Evolutionary conservation across 2,797 vertebrate genomes (phyloP), one percentile per base, ranked within the genome.

Genomic region (Mus caroli): DNA sequence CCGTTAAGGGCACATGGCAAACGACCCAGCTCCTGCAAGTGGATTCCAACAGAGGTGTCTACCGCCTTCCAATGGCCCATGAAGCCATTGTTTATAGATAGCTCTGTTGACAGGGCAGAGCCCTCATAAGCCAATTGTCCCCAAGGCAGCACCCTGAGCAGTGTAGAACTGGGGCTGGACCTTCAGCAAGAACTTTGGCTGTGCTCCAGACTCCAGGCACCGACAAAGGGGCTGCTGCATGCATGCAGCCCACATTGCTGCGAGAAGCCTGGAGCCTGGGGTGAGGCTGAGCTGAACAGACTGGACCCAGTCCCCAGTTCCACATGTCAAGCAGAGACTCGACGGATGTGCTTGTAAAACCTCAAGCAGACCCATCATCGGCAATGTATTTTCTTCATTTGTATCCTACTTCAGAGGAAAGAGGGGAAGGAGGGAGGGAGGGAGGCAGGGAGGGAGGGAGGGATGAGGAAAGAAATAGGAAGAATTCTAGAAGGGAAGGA

Each of bases 371-470:
- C 50, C 2, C 17, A 85, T 60, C 50, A 46, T 62, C 13, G 8
- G 22, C 4, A 20, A 34, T 86, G 58, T 28, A 31, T 31, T 56
- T 58, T 56, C n/a, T 34, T 26, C n/a, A 37, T 75, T 67, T 95
- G 34, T 67, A 26, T 50, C 58, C 28, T 84, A 2, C 24, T 58
- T 60, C 40, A 76, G 43, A 76, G 73, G 6, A 22, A 31, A 14
- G 40, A 2, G 20, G 20, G 24, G 9, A 12, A 9, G 1, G 3
- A 26, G n/a, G 24, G 13, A 12, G 31, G 9, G 19, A 19, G 3
- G n/a, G 20, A 17, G 52, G 14, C n/a, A n/a, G 75, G 37, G 56
- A 6, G 19, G 56, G 56, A 58, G 56, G n/a, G n/a, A n/a, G n/a
- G n/a, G n/a, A n/a, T 6, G 19, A 34, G 71, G 40, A 28, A 76